Conservation (phyloP, 2,113 vertebrate genomes). For the Grantiella picta region DNA sequence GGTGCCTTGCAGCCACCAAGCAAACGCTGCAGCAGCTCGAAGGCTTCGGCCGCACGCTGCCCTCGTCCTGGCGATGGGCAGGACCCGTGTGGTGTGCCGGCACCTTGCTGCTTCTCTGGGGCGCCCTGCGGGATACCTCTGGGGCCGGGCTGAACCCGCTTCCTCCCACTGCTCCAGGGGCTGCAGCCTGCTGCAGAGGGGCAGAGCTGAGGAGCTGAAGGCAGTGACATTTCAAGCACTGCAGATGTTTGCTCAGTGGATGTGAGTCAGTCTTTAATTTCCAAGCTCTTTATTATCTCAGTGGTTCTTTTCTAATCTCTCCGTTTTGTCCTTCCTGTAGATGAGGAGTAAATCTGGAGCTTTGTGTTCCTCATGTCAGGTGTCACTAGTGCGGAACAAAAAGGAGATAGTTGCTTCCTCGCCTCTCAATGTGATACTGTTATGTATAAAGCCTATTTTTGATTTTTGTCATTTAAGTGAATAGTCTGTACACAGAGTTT, state of each 20-base stretch:
- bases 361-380: slow-evolving; percentile 19
- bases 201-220: not conserved
- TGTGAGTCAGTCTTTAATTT: slow-evolving; percentile 61
- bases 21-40: not conserved
- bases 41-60: accelerated
- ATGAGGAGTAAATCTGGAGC: not conserved
- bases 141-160: accelerated
- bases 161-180: not conserved
- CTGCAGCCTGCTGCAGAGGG: not conserved
- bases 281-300: not conserved
- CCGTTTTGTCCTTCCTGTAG: slow-evolving; percentile 22
- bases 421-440: not conserved
- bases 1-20: not conserved
- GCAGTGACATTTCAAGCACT: slow-evolving; percentile 41
- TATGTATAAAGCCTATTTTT: not conserved
- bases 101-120: accelerated
- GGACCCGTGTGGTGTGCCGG: accelerated
- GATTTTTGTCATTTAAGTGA: not conserved
- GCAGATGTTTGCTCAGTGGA: slow-evolving; percentile 43
- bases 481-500: not conserved
- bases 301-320: slow-evolving; percentile 25
- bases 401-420: not conserved
- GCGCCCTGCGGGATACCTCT: accelerated
- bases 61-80: not conserved
- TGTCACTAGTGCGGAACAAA: not conserved